These are phyloP conservation scores for Nomada flava DNA, from an alignment of 2,888 invertebrate genomes.

Conservation along the genomic window DNA sequence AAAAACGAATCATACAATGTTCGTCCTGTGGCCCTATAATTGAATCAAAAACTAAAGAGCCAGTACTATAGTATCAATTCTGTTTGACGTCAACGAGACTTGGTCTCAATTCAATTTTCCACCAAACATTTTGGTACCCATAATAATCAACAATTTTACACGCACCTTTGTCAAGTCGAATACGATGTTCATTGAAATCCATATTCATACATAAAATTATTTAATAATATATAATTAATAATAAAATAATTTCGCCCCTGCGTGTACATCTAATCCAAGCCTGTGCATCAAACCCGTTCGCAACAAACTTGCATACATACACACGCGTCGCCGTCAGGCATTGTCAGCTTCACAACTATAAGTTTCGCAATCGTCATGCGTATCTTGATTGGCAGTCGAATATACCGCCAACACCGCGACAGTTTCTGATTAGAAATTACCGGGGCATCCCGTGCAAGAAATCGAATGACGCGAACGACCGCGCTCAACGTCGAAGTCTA, in stretches of 20 bases:
- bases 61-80: too few species aligned
- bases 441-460: background rate
- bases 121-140: too few species aligned
- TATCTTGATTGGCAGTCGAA: background rate
- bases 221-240: too few species aligned
- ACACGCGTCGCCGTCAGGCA: background rate
- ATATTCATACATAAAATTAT: too few species aligned
- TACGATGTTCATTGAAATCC: too few species aligned
- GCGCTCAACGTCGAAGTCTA: background rate
- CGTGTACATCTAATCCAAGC: background rate
- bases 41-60: too few species aligned
- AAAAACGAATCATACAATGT: too few species aligned
- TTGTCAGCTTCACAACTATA: conserved; percentile 12
- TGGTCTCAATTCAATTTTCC: too few species aligned
- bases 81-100: too few species aligned
- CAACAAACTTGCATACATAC: background rate
- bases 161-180: too few species aligned
- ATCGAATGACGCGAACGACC: conserved; percentile 1
- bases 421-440: conserved; percentile 40
- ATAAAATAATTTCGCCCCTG: background rate
- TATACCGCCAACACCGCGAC: background rate
- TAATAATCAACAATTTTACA: too few species aligned
- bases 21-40: too few species aligned
- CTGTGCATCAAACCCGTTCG: conserved; percentile 26
- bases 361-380: conserved; percentile 21